A percentile compares a stretch with the other conserved stretches of the same genome.
Conservation (phyloP, 2,113 vertebrate genomes). For the Scalopus aquaticus region DNA sequence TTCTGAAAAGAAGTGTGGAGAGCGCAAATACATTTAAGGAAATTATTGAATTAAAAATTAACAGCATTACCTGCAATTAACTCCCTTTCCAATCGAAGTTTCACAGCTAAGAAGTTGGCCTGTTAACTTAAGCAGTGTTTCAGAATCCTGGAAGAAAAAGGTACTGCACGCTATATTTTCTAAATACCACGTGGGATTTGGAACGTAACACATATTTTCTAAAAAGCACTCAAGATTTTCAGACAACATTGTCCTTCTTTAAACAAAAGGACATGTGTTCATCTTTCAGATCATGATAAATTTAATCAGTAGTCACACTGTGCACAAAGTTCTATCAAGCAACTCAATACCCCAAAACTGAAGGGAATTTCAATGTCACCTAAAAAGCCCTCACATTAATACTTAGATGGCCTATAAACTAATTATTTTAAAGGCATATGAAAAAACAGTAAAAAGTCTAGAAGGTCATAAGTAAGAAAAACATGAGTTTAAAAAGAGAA, state of each 20-base stretch:
- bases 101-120: neutral
- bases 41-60: neutral
- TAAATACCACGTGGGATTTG: conserved; percentile 3
- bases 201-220: conserved; percentile 39
- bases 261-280: neutral
- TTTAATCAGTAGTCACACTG: neutral
- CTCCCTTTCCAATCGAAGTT: neutral
- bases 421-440: neutral
- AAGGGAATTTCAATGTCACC: neutral
- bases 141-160: neutral
- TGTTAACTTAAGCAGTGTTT: neutral
- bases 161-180: neutral
- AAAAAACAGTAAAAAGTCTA: conserved; percentile 12
- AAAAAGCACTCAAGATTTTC: conserved; percentile 23
- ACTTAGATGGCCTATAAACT: neutral
- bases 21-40: neutral
- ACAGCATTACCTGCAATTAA: neutral
- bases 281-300: conserved; percentile 29
- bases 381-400: neutral
- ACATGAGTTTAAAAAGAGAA: neutral
- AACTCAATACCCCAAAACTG: neutral
- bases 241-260: neutral
- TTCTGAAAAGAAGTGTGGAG: neutral
- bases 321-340: neutral
- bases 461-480: neutral